Conservation (phyloP, 2,113 vertebrate genomes). For the Muntiacus reevesi region DNA sequence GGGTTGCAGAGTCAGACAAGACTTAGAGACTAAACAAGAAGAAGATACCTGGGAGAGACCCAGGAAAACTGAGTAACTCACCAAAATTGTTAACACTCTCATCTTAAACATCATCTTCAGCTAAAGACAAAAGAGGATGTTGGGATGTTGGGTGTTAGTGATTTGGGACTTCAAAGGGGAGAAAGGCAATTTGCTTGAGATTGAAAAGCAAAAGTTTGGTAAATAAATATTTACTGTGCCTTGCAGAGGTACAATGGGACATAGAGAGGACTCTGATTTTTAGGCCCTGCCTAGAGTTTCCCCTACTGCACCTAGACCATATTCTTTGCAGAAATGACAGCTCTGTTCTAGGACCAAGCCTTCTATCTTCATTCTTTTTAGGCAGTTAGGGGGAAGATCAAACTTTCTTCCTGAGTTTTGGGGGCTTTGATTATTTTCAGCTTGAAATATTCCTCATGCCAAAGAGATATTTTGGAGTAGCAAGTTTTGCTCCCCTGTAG, state of each 20-base stretch:
- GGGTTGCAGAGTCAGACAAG: no score
- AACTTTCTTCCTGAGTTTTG: neutral
- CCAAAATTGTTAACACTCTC: neutral
- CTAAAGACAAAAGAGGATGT: neutral
- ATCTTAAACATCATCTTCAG: neutral
- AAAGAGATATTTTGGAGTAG: neutral
- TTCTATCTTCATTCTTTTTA: neutral
- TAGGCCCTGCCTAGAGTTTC: neutral
- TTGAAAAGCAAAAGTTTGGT: neutral
- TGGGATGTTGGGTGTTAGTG: neutral
- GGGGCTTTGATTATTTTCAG: neutral
- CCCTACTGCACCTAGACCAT: neutral
- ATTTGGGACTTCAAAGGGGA: neutral
- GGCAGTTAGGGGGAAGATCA: neutral
- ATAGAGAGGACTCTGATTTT: neutral
- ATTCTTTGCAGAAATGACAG: neutral
- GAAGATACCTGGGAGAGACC: neutral
- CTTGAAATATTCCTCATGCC: neutral
- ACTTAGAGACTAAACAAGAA: no score
- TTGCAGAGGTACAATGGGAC: neutral
- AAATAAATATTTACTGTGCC: neutral
- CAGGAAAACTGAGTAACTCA: neutral
- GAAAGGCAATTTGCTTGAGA: neutral
- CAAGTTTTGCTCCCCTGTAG: neutral
- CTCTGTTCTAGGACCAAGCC: neutral